Percentiles rank a stretch among this genome's conserved stretches.
Conservation (phyloP, 92 coral and sea anemone species). For the Bergia sp. region DNA sequence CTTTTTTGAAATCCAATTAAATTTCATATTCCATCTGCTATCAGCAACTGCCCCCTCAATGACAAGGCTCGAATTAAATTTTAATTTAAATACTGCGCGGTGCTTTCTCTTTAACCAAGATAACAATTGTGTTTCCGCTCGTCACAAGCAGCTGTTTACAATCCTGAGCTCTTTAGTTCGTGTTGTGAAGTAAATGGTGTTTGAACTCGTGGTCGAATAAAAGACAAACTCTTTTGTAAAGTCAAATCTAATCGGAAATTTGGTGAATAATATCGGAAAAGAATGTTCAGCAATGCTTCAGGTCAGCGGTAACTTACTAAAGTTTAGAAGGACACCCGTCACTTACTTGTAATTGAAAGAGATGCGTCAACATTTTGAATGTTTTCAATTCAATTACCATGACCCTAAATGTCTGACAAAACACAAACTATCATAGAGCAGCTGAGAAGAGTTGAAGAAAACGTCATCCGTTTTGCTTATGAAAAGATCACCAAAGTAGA, state of each 20-base stretch:
- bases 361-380: neutral
- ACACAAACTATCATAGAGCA: neutral
- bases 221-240: neutral
- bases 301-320: neutral
- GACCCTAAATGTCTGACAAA: too few species aligned
- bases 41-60: neutral
- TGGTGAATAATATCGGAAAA: neutral
- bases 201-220: neutral
- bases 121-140: slow-evolving; percentile 32
- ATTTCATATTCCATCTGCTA: neutral
- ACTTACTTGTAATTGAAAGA: neutral
- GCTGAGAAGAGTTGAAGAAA: neutral
- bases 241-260: too few species aligned
- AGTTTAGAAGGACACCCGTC: neutral
- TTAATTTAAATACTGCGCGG: neutral
- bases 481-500: neutral
- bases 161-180: too few species aligned
- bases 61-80: neutral
- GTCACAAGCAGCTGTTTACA: neutral
- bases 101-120: neutral
- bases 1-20: neutral
- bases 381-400: too few species aligned
- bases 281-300: neutral
- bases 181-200: neutral
- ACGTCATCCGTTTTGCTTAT: too few species aligned